Percentiles rank a stretch among this genome's conserved stretches.
These are phyloP conservation scores for Bradypus variegatus DNA, from an alignment of 2,797 vertebrate genomes.

Conservation along the genomic window DNA sequence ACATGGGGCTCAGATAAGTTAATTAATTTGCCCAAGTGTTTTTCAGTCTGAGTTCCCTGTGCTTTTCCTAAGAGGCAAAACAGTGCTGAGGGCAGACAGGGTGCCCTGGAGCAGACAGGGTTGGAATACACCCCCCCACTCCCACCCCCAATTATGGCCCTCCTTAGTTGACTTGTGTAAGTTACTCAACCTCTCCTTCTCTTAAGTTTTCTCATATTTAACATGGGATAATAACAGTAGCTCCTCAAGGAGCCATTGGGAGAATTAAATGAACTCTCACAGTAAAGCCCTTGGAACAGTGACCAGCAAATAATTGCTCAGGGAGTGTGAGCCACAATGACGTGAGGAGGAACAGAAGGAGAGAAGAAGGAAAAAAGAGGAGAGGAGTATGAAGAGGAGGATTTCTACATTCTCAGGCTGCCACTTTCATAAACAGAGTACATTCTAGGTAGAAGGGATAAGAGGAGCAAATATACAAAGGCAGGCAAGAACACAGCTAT, in stretches of 20 bases:
- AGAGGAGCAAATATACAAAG: neutral
- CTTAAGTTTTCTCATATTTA: neutral
- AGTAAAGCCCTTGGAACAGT: neutral
- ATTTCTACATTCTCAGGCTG: neutral
- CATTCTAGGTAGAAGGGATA: neutral
- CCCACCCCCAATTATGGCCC: neutral
- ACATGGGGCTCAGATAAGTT: neutral
- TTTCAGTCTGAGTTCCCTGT: neutral
- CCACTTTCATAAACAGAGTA: neutral
- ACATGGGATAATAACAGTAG: neutral
- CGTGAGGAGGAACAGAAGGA: neutral
- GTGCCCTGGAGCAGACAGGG: neutral
- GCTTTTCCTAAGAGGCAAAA: neutral
- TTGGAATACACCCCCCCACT: neutral
- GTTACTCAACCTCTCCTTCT: neutral
- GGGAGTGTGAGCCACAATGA: neutral
- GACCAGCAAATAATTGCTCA: neutral
- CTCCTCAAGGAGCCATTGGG: neutral
- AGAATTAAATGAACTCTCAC: constrained; percentile 17
- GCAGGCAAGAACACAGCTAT: neutral
- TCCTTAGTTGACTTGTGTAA: neutral
- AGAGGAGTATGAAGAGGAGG: too few species aligned
- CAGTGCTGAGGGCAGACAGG: too few species aligned
- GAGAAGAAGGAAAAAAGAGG: neutral
- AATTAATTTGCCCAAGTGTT: neutral